Conservation (phyloP, 2,888 invertebrate species). For the Formica aserva region DNA sequence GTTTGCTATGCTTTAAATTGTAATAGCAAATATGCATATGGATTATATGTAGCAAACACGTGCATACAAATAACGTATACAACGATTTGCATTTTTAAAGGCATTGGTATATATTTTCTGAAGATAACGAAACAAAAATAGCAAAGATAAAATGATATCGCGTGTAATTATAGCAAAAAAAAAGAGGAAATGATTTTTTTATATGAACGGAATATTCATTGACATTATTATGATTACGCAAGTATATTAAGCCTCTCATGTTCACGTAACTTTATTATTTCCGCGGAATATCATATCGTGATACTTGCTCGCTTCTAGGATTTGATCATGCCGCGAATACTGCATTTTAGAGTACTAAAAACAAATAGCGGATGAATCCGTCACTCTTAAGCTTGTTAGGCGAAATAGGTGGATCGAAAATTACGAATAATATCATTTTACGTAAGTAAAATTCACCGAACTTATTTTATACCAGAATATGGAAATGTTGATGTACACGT, state of each 20-base stretch:
- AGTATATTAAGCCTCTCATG: background rate
- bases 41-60: background rate
- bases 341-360: background rate
- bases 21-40: background rate
- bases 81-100: background rate
- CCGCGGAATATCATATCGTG: background rate
- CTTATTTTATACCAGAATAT: background rate
- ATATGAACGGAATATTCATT: background rate
- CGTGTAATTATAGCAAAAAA: background rate
- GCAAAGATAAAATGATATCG: background rate
- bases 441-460: background rate
- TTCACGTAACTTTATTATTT: background rate
- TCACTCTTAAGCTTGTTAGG: background rate
- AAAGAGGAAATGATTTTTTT: conserved; percentile 23
- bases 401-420: background rate
- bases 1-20: background rate
- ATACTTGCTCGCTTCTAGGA: conserved; percentile 3
- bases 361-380: background rate
- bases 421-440: background rate
- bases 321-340: background rate
- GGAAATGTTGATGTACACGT: background rate
- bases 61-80: background rate
- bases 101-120: background rate
- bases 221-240: background rate
- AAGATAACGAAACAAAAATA: background rate